A percentile compares a stretch with the other conserved stretches of the same genome.
Conservation (phyloP, 2,797 vertebrate genomes). For the Ptychadena robeensis region DNA sequence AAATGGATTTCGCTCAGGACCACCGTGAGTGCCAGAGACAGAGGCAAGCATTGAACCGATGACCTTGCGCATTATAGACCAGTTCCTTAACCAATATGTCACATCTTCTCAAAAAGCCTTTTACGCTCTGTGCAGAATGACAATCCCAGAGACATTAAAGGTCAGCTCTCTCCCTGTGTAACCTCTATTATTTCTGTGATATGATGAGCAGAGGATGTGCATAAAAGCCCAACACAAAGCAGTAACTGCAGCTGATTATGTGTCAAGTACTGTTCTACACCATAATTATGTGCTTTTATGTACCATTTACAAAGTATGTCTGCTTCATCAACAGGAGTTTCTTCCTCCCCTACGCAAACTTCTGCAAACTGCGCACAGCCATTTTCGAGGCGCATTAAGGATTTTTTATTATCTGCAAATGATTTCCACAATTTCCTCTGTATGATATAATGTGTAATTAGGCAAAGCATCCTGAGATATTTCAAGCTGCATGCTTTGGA, state of each 20-base stretch:
- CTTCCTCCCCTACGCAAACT: conserved; percentile 9
- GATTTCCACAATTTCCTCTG: conserved; percentile 17
- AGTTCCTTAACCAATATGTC: conserved; percentile 58
- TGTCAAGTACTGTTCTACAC: conserved; percentile 56
- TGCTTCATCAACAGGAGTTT: conserved; percentile 27
- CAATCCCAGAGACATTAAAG: conserved; percentile 57
- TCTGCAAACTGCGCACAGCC: not conserved
- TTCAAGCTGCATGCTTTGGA: not conserved
- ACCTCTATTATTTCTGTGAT: conserved; percentile 60
- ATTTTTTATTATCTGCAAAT: not conserved
- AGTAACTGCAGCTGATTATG: conserved; percentile 52
- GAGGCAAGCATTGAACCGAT: conserved; percentile 29
- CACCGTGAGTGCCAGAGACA: conserved; percentile 41
- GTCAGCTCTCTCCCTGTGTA: conserved; percentile 46
- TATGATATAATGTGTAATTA: conserved; percentile 25
- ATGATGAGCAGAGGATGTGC: conserved; percentile 47
- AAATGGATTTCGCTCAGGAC: conserved; percentile 41
- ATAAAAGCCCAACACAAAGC: conserved; percentile 52
- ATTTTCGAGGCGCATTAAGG: not conserved
- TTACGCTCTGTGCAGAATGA: conserved; percentile 45
- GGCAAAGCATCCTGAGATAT: conserved; percentile 5
- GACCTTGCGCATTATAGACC: conserved; percentile 49
- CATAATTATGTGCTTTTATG: conserved; percentile 58
- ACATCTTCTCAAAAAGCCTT: conserved; percentile 57
- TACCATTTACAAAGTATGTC: conserved; percentile 44